These are phyloP conservation scores for Taeniopygia guttata DNA, from an alignment of 2,797 vertebrate genomes.

Conservation along the genomic window DNA sequence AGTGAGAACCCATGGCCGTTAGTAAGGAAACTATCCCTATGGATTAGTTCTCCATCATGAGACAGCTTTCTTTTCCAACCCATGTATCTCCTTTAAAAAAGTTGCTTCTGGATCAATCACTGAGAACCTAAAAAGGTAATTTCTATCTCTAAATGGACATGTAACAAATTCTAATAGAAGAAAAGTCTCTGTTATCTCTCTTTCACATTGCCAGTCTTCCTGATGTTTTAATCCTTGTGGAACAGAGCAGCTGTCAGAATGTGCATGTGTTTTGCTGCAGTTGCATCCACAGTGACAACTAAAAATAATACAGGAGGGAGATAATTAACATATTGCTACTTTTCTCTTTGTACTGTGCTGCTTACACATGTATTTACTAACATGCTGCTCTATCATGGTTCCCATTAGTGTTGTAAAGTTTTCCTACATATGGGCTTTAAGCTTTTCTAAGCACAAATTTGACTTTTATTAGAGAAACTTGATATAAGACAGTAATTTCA, in stretches of 20 bases:
- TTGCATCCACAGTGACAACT: constrained; percentile 48
- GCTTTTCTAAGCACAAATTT: constrained; percentile 60
- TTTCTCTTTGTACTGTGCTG: constrained; percentile 54
- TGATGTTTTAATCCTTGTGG: background rate
- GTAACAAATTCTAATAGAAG: background rate
- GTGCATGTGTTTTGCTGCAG: background rate
- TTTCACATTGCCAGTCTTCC: background rate
- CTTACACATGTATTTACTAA: constrained; percentile 70
- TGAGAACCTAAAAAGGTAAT: background rate
- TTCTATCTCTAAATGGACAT: background rate
- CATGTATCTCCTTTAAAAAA: background rate
- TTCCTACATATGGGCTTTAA: constrained; percentile 58
- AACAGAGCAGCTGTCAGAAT: constrained; percentile 30
- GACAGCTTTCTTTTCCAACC: background rate
- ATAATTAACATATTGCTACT: constrained; percentile 64
- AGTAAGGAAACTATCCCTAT: background rate
- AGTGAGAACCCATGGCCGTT: background rate
- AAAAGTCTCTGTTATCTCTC: constrained; percentile 32
- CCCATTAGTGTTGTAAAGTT: constrained; percentile 66
- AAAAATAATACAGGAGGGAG: constrained; percentile 56
- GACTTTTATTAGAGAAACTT: constrained; percentile 61
- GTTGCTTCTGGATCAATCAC: background rate
- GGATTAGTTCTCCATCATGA: background rate
- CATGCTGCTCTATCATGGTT: constrained; percentile 53
- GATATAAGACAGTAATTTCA: constrained; percentile 59